Percentiles rank a stretch among this genome's conserved stretches.
Conservation (phyloP, 2,797 vertebrate species). For the Acipenser ruthenus region DNA sequence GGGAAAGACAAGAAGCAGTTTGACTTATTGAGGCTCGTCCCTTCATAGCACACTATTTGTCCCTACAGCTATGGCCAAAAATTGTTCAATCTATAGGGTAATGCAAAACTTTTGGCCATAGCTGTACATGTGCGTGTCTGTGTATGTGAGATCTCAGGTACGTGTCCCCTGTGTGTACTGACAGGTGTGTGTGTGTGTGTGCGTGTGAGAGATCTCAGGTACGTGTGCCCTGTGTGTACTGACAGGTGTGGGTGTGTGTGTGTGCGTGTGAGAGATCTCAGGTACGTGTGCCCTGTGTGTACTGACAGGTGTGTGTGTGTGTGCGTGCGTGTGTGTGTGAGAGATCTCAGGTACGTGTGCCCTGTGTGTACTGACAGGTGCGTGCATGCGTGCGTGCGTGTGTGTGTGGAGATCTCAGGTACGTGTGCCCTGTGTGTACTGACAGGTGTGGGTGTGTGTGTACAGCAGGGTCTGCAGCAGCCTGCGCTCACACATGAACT, state of each 20-base stretch:
- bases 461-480: slow-evolving; percentile 8
- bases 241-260: slow-evolving; percentile 16
- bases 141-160: slow-evolving; percentile 22
- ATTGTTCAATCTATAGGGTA: too few species aligned
- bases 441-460: too few species aligned
- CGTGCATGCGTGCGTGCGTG: too few species aligned
- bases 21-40: too few species aligned
- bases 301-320: slow-evolving; percentile 20
- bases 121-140: too few species aligned
- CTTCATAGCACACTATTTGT: too few species aligned
- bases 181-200: neutral
- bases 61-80: too few species aligned
- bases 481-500: too few species aligned
- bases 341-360: slow-evolving; percentile 19
- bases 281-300: slow-evolving; percentile 29
- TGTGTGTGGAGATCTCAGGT: slow-evolving; percentile 22
- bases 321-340: slow-evolving; percentile 15
- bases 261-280: slow-evolving; percentile 33
- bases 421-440: slow-evolving; percentile 30
- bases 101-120: too few species aligned
- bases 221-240: slow-evolving; percentile 30
- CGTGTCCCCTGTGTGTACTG: slow-evolving; percentile 32
- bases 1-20: too few species aligned
- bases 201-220: slow-evolving; percentile 17
- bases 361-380: slow-evolving; percentile 31